Evolutionary conservation across 2,113 vertebrate species (phyloP).

Genomic region (Xenopus tropicalis): UCB_Xtro_10.0 CM004444.2:27090001-27090500

Average conservation of each 20-base stretch:
- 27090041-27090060: too few relatives aligned
- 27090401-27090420: constrained; percentile 3
- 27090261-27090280: constrained; percentile 16
- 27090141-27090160: constrained; percentile 68
- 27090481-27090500: constrained; percentile 13
- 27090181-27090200: constrained; percentile 89
- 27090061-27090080: neutral
- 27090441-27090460: constrained; percentile 18
- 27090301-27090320: constrained; percentile 46
- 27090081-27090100: constrained; percentile 48
- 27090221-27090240: constrained; percentile 91
- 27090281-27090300: neutral
- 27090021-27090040: too few relatives aligned
- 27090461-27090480: neutral
- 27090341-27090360: constrained; percentile 50
- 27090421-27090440: constrained; percentile 8
- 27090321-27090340: constrained; percentile 51
- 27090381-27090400: constrained; percentile 26
- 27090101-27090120: constrained; percentile 33
- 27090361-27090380: constrained; percentile 58
- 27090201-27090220: constrained; percentile 91
- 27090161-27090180: constrained; percentile 72
- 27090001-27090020: too few relatives aligned
- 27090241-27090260: constrained; percentile 96
- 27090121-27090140: constrained; percentile 67